These are phyloP conservation scores for Synergus laeviventris DNA, from an alignment of 2,888 invertebrate genomes.

Conservation along the genomic window DNA sequence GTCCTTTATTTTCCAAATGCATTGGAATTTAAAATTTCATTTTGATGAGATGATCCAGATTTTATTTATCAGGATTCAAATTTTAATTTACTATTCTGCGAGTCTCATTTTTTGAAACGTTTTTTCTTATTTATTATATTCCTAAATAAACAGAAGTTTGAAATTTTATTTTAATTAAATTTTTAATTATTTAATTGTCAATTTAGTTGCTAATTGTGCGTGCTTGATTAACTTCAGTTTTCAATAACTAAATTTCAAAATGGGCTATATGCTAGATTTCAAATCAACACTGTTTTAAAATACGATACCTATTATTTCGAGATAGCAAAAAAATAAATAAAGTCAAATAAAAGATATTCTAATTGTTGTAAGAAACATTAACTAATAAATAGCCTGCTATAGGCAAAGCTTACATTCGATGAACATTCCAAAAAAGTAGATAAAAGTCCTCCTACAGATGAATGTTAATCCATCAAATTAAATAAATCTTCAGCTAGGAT, in stretches of 20 bases:
- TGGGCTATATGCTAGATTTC: background rate
- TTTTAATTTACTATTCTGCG: background rate
- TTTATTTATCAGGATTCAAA: background rate
- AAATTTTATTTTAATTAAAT: background rate
- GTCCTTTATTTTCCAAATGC: conserved; percentile 1
- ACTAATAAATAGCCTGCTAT: background rate
- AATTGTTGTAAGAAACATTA: background rate
- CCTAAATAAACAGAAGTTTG: too few relatives aligned
- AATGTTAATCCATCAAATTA: background rate
- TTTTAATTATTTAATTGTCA: background rate
- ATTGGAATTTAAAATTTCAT: conserved; percentile 8
- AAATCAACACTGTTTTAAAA: background rate
- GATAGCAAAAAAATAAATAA: background rate
- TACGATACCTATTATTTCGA: background rate
- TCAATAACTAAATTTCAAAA: background rate
- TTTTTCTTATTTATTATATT: too few relatives aligned
- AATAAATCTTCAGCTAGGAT: background rate
- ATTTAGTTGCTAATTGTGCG: background rate
- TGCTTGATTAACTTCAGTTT: background rate
- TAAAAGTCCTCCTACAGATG: background rate
- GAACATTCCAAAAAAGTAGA: background rate
- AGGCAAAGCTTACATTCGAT: background rate
- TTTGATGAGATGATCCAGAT: background rate
- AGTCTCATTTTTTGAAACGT: background rate
- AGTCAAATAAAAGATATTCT: background rate